phyloP scores from a whole-genome alignment of 2,113 vertebrate species.

The Sardina pilchardus region DNA sequence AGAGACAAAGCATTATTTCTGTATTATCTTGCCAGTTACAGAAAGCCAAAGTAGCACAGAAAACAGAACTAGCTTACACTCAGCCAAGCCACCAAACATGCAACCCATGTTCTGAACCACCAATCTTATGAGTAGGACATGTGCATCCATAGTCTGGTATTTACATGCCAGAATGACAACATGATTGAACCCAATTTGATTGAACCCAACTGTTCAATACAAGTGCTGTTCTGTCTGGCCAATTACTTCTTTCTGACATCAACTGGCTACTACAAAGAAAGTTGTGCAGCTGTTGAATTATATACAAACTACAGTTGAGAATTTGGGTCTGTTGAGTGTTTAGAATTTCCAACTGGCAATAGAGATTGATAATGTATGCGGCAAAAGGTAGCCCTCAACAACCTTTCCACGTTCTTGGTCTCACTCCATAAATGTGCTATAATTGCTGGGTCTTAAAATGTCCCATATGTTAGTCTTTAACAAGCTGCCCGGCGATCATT shows the following conservation, averaged over 20 bases:
- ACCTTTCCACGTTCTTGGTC: constrained; percentile 9
- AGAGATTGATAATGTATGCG: not conserved
- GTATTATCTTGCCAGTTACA: not conserved
- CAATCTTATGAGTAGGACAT: not conserved
- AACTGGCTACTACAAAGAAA: not conserved
- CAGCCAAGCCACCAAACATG: not conserved
- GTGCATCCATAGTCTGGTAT: not conserved
- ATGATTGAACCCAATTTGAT: not conserved
- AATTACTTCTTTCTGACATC: not conserved
- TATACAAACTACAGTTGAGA: not conserved
- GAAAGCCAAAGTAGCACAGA: not conserved
- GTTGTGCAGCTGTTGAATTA: not conserved
- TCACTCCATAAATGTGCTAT: constrained; percentile 29
- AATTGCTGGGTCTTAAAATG: constrained; percentile 56
- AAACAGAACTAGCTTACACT: not conserved
- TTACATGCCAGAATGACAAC: not conserved
- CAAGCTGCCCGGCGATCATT: constrained; percentile 55
- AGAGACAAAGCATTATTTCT: not conserved
- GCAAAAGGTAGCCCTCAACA: not conserved
- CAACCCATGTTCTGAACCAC: not conserved
- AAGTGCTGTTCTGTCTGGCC: not conserved
- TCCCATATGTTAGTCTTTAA: constrained; percentile 55
- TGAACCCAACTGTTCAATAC: not conserved
- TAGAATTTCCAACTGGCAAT: not conserved
- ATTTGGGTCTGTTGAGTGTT: not conserved